A percentile compares a stretch with the other conserved stretches of the same genome.
phyloP scores from a whole-genome alignment of 2,888 invertebrate species.

The Artemia sp. region DNA sequence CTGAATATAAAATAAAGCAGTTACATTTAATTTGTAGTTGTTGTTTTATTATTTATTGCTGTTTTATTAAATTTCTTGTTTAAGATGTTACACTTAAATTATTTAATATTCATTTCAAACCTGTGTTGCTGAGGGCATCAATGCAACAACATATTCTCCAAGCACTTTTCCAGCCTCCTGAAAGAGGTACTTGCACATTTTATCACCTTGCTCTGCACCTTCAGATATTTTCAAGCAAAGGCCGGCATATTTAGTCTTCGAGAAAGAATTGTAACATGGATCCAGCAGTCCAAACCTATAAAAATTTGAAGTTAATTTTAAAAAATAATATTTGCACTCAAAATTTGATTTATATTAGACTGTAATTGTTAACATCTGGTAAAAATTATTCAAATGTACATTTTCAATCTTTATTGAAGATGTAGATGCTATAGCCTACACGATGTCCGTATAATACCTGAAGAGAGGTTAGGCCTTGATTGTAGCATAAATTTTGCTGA shows the following conservation, averaged over 20 bases:
- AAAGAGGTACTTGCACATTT: conserved; percentile 51
- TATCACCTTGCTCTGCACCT: conserved; percentile 52
- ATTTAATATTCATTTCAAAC: conserved; percentile 29
- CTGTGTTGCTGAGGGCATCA: conserved; percentile 42
- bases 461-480: no score
- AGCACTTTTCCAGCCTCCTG: conserved; percentile 46
- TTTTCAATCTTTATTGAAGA: no score
- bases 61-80: not conserved
- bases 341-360: no score
- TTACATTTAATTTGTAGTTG: conserved; percentile 6
- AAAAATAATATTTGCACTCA: no score
- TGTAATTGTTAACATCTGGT: no score
- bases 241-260: conserved; percentile 59
- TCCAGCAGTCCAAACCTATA: conserved; percentile 41
- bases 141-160: conserved; percentile 47
- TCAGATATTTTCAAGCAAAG: conserved; percentile 53
- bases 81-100: not conserved
- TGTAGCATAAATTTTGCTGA: no score
- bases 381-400: no score
- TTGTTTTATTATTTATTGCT: not conserved
- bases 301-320: not conserved
- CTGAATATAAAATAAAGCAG: not conserved
- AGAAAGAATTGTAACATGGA: conserved; percentile 58
- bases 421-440: no score
- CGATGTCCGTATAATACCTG: no score